Conservation (phyloP, 2,797 vertebrate species). For the Serranus cabrilla region DNA sequence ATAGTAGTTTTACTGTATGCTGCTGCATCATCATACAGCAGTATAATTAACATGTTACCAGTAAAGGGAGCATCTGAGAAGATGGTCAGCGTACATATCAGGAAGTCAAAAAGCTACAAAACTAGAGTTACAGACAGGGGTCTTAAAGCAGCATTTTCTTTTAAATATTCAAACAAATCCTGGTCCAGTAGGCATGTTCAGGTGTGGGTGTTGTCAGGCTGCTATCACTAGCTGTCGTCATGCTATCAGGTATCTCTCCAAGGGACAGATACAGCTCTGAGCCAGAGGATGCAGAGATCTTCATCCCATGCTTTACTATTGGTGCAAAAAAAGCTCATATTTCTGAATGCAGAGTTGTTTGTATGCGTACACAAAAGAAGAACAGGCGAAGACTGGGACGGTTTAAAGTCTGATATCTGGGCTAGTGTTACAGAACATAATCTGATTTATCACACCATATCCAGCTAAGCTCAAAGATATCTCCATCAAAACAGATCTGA, state of each 20-base stretch:
- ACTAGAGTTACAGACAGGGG: not conserved
- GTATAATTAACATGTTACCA: conserved; percentile 8
- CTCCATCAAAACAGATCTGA: conserved; percentile 55
- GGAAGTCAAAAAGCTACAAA: not conserved
- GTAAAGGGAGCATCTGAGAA: not conserved
- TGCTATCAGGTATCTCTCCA: conserved; percentile 35
- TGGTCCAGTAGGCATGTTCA: not conserved
- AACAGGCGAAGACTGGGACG: conserved; percentile 28
- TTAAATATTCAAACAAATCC: conserved; percentile 9
- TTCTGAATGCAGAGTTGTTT: conserved; percentile 31
- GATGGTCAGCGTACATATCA: not conserved
- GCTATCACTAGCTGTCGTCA: conserved; percentile 5
- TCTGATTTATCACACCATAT: conserved; percentile 54
- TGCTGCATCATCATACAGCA: conserved; percentile 10
- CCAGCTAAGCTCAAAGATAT: conserved; percentile 52
- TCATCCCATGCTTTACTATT: conserved; percentile 31
- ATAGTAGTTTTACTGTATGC: conserved; percentile 3
- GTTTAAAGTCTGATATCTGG: conserved; percentile 51
- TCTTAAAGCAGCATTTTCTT: not conserved
- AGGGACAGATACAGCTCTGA: conserved; percentile 3
- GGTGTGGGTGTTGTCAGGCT: not conserved
- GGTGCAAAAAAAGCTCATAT: conserved; percentile 14
- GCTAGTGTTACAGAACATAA: conserved; percentile 43
- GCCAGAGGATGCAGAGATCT: conserved; percentile 33
- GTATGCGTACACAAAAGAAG: conserved; percentile 17